These are phyloP conservation scores for Syrmaticus mikado DNA, from an alignment of 2,113 vertebrate genomes.

Conservation along the genomic window DNA sequence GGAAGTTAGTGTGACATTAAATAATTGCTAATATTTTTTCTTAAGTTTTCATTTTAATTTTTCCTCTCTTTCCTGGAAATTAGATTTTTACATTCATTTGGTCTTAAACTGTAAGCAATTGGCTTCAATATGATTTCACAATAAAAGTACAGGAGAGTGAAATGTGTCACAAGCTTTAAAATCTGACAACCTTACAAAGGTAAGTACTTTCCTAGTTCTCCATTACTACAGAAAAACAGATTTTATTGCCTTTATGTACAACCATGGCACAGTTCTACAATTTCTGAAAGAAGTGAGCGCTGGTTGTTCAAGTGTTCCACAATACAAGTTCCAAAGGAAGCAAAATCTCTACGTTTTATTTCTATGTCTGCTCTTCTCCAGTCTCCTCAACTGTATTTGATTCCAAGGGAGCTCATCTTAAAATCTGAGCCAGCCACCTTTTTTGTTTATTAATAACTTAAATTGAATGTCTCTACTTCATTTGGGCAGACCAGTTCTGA, in stretches of 20 bases:
- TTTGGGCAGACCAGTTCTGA: neutral
- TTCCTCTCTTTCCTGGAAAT: neutral
- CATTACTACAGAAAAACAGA: neutral
- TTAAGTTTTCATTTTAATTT: neutral
- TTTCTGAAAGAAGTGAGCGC: neutral
- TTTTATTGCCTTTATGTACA: neutral
- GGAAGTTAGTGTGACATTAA: neutral
- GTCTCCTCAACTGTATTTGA: neutral
- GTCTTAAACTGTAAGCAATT: neutral
- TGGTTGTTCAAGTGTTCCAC: neutral
- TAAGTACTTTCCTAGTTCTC: neutral
- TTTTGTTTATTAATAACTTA: neutral
- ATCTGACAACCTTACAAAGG: neutral
- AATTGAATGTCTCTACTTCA: neutral
- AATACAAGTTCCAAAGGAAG: neutral
- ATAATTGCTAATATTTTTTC: neutral
- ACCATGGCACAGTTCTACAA: neutral
- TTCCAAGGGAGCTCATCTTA: neutral
- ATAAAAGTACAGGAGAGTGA: neutral
- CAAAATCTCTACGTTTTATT: neutral
- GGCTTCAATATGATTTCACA: neutral
- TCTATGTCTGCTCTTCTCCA: neutral
- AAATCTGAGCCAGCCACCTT: neutral
- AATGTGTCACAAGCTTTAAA: neutral
- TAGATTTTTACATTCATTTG: neutral